Conservation (phyloP, 2,113 vertebrate genomes). For the Erythrolamprus reginae region DNA sequence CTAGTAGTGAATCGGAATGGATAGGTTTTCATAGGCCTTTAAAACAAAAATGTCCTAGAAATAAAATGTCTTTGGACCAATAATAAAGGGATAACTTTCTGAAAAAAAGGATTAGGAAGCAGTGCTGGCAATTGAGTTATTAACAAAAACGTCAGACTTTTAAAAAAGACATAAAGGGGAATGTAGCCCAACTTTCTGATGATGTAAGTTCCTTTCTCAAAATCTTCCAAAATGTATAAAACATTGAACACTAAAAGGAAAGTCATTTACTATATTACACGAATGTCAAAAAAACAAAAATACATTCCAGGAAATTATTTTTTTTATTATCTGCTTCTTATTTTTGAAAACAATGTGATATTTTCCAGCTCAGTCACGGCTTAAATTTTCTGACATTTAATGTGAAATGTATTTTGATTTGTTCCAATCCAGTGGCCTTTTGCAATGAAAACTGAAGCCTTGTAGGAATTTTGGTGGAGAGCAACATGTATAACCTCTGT, state of each 20-base stretch:
- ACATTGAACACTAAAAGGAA: not conserved
- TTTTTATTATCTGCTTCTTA: not conserved
- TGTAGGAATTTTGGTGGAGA: not conserved
- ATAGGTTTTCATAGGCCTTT: not conserved
- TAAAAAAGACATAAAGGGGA: not conserved
- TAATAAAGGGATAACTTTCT: conserved; percentile 49
- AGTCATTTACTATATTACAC: not conserved
- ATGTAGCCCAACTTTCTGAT: not conserved
- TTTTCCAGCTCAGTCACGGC: not conserved
- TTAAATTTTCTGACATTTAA: not conserved
- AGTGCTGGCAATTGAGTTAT: not conserved
- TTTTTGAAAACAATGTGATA: not conserved
- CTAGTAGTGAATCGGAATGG: conserved; percentile 17
- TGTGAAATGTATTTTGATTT: not conserved
- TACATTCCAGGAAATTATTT: not conserved
- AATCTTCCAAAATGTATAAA: not conserved
- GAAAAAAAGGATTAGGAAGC: conserved; percentile 48
- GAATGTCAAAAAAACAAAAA: not conserved
- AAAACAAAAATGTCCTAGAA: conserved; percentile 56
- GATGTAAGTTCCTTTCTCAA: not conserved
- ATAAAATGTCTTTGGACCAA: conserved; percentile 57
- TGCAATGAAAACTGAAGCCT: not conserved
- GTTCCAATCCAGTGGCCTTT: not conserved
- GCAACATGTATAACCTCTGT: not conserved
- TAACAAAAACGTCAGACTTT: not conserved